These are phyloP conservation scores for Grammomys surdaster DNA, from an alignment of 2,113 vertebrate genomes.

Conservation along the genomic window DNA sequence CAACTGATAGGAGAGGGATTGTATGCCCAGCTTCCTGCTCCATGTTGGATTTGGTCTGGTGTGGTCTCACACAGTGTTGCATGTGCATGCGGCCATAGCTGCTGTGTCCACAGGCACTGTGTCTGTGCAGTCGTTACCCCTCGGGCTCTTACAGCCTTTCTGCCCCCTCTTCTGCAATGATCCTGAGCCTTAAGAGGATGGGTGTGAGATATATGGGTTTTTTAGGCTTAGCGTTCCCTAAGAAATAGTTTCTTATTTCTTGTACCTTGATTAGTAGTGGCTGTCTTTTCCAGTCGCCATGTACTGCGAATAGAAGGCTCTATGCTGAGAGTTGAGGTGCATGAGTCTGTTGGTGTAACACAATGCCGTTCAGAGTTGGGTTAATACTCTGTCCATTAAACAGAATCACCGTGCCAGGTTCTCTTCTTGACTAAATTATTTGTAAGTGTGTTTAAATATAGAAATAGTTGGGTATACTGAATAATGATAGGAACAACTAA, in stretches of 20 bases:
- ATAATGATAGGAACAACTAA: constrained; percentile 4
- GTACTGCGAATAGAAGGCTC: not conserved
- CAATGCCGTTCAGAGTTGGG: not conserved
- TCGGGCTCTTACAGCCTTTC: not conserved
- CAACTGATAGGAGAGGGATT: not conserved
- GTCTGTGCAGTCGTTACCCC: not conserved
- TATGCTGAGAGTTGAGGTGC: not conserved
- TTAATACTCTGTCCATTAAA: not conserved
- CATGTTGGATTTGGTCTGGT: not conserved
- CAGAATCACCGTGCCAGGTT: not conserved
- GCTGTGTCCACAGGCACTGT: not conserved
- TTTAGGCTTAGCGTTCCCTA: not conserved
- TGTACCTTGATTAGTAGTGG: not conserved
- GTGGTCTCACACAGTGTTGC: not conserved
- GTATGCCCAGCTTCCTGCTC: not conserved
- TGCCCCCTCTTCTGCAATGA: not conserved
- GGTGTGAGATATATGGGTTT: not conserved
- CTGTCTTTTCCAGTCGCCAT: not conserved
- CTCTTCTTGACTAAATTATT: not conserved
- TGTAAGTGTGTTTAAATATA: not conserved
- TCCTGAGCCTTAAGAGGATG: not conserved
- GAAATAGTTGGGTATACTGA: not conserved
- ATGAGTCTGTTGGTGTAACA: not conserved
- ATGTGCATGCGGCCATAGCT: not conserved
- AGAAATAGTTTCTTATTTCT: not conserved